These are phyloP conservation scores for Leptocoma aspasia DNA, from an alignment of 2,113 vertebrate genomes.

Conservation along the genomic window DNA sequence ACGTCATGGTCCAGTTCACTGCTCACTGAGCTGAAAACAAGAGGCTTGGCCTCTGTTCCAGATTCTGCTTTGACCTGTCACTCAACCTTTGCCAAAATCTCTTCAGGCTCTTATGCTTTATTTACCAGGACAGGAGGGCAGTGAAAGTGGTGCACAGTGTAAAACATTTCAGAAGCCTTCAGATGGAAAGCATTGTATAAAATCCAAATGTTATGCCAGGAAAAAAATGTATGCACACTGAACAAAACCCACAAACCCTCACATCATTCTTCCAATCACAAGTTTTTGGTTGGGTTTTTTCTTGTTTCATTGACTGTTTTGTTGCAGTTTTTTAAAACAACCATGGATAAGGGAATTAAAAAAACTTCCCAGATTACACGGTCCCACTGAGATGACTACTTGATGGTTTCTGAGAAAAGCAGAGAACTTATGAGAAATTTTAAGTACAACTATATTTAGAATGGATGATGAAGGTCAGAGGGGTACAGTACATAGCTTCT, in stretches of 20 bases:
- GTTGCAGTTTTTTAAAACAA: not conserved
- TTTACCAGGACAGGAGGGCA: not conserved
- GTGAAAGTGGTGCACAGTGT: not conserved
- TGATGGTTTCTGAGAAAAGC: not conserved
- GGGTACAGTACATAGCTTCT: not conserved
- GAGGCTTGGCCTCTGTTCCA: not conserved
- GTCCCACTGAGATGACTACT: not conserved
- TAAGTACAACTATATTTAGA: not conserved
- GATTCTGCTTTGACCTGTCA: not conserved
- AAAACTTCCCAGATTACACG: not conserved
- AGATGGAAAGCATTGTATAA: not conserved
- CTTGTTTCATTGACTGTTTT: not conserved
- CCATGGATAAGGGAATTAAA: not conserved
- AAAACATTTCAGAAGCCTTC: not conserved
- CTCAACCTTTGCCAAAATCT: slow-evolving; percentile 11
- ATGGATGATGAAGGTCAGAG: not conserved
- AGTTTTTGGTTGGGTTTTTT: not conserved
- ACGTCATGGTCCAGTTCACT: not conserved
- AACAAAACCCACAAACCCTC: not conserved
- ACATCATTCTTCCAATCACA: not conserved
- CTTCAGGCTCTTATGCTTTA: slow-evolving; percentile 3
- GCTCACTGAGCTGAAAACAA: slow-evolving; percentile 5
- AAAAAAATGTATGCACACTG: not conserved
- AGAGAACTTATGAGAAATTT: not conserved
- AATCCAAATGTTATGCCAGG: not conserved